phyloP scores from a whole-genome alignment of 37 sponge, comb jelly and placozoan genomes.

The Spongilla lacustris region DNA sequence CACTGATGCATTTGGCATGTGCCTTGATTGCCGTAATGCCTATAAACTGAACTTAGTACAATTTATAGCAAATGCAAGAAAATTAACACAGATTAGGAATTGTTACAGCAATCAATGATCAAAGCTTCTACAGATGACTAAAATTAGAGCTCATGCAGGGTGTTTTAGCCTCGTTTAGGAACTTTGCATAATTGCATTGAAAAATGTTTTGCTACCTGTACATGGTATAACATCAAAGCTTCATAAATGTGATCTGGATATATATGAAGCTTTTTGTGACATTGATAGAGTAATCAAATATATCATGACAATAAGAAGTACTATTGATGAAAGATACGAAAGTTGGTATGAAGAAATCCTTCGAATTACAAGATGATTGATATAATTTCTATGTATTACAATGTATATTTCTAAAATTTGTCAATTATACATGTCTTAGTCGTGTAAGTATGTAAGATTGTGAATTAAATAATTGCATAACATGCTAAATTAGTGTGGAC shows the following conservation, averaged over 20 bases:
- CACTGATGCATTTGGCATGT: too few relatives aligned
- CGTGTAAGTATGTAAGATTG: too few relatives aligned
- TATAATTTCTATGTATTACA: too few relatives aligned
- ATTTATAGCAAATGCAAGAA: too few relatives aligned
- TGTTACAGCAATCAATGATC: not conserved
- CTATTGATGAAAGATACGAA: constrained; percentile 33
- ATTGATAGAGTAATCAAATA: constrained; percentile 26
- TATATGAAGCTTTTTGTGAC: constrained; percentile 28
- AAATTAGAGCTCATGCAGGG: not conserved
- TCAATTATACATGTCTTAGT: too few relatives aligned
- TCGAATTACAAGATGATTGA: not conserved
- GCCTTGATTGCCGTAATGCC: too few relatives aligned
- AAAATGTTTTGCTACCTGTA: not conserved
- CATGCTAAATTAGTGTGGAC: too few relatives aligned
- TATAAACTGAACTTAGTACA: too few relatives aligned
- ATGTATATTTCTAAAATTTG: too few relatives aligned
- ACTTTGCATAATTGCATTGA: not conserved
- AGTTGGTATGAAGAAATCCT: constrained; percentile 54
- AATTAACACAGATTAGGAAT: too few relatives aligned
- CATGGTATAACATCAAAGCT: constrained; percentile 51
- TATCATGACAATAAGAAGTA: constrained; percentile 21
- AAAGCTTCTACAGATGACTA: constrained; percentile 6
- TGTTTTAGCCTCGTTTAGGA: not conserved
- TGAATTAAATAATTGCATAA: too few relatives aligned
- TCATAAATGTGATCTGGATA: constrained; percentile 55